These are phyloP conservation scores for Pyrocoelia pectoralis DNA, from an alignment of 2,888 invertebrate genomes.

Conservation along the genomic window DNA sequence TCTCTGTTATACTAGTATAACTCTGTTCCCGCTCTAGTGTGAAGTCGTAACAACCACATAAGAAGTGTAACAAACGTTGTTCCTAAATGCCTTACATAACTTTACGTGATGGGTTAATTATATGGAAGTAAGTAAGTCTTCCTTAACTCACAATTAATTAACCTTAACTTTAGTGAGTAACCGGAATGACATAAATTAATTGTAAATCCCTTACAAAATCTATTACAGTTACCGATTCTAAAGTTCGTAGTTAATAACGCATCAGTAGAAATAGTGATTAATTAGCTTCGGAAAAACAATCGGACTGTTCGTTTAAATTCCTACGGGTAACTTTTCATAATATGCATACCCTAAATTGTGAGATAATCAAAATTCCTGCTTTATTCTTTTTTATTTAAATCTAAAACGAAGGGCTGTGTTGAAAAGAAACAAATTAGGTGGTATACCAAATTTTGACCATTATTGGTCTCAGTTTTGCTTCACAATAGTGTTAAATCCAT, in stretches of 20 bases:
- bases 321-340: no score
- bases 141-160: slow-evolving; percentile 1
- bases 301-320: no score
- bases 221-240: not conserved
- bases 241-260: slow-evolving; percentile 10
- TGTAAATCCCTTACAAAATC: slow-evolving; percentile 7
- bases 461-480: no score
- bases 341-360: no score
- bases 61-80: not conserved
- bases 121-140: not conserved
- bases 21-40: not conserved
- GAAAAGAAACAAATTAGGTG: no score
- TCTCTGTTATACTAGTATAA: slow-evolving; percentile 14
- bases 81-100: not conserved
- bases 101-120: not conserved
- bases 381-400: no score
- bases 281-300: not conserved
- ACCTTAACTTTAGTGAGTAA: not conserved
- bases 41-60: not conserved
- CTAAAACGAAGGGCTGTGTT: no score
- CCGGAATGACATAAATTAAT: not conserved
- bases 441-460: no score
- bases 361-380: no score
- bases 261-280: slow-evolving; percentile 6
- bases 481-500: no score